Conservation (phyloP, 2,797 vertebrate species). For the Catostomus latipinnis region DNA sequence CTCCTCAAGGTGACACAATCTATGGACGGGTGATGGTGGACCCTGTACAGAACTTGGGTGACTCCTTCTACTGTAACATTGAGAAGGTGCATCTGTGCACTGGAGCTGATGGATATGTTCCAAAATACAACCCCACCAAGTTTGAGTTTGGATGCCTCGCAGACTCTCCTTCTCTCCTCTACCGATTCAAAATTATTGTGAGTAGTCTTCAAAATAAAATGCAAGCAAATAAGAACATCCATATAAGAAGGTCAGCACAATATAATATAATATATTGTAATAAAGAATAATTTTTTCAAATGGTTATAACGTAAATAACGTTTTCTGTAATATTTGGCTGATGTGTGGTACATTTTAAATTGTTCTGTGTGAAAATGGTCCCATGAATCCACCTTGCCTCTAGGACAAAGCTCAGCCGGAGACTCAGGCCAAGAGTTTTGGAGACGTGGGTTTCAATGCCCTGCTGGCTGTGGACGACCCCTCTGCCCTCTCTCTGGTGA, state of each 20-base stretch:
- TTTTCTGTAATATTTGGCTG: neutral
- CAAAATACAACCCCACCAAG: constrained; percentile 88
- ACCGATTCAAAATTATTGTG: constrained; percentile 94
- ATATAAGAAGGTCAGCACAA: too few species aligned
- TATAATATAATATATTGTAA: too few species aligned
- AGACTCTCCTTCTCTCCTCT: constrained; percentile 88
- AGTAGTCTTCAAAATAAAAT: constrained; percentile 58
- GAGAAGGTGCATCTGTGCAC: constrained; percentile 96
- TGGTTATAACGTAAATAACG: neutral
- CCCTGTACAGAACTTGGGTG: constrained; percentile 93
- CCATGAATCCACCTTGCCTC: constrained; percentile 5
- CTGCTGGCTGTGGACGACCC: constrained; percentile 88
- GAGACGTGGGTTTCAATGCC: constrained; percentile 87
- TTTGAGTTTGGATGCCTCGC: constrained; percentile 93
- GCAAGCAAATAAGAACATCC: neutral
- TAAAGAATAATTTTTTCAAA: too few species aligned
- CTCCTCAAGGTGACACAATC: constrained; percentile 83
- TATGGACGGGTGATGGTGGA: constrained; percentile 96
- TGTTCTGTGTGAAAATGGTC: neutral
- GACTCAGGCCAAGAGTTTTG: constrained; percentile 86
- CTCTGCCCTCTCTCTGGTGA: constrained; percentile 84
- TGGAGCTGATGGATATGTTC: constrained; percentile 92
- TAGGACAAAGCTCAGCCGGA: constrained; percentile 95
- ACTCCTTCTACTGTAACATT: constrained; percentile 92
- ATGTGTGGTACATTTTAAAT: neutral